phyloP scores from a whole-genome alignment of 2,888 invertebrate species.

The Crocallis elinguaria region DNA sequence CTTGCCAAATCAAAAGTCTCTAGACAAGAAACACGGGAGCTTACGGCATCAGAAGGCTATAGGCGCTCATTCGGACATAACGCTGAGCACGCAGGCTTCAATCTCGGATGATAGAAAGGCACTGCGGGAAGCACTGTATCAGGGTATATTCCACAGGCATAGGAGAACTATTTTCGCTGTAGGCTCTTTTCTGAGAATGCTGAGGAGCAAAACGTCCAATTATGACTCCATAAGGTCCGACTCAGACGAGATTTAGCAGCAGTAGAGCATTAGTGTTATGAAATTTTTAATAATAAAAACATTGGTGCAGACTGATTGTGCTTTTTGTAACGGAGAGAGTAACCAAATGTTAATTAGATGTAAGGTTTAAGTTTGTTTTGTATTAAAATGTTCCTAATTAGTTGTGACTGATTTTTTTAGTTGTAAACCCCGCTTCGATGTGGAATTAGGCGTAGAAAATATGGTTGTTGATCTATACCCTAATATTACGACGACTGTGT shows the following conservation, averaged over 20 bases:
- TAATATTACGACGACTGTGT: conserved; percentile 7
- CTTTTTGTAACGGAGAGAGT: conserved; percentile 62
- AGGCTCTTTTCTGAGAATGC: conserved; percentile 90
- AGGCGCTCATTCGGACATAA: conserved; percentile 85
- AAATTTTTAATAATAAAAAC: conserved; percentile 54
- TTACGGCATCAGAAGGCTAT: conserved; percentile 86
- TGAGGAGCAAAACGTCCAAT: conserved; percentile 90
- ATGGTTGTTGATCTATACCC: conserved; percentile 43
- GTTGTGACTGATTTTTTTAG: conserved; percentile 61
- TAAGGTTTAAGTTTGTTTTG: conserved; percentile 59
- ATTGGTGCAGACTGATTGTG: conserved; percentile 77
- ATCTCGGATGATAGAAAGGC: conserved; percentile 87
- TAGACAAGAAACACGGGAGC: conserved; percentile 82
- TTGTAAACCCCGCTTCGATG: conserved; percentile 57
- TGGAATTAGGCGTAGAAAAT: conserved; percentile 40
- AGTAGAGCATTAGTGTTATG: conserved; percentile 50
- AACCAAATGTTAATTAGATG: conserved; percentile 52
- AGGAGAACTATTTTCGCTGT: conserved; percentile 90
- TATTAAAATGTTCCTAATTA: conserved; percentile 80
- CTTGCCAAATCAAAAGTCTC: conserved; percentile 80
- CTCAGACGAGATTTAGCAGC: conserved; percentile 82
- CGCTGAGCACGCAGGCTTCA: conserved; percentile 76
- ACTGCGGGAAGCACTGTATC: conserved; percentile 89
- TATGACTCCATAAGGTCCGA: conserved; percentile 89
- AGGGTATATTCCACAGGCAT: conserved; percentile 91